Base-by-base conservation (phyloP, 2,888 invertebrate genomes). In the Pachliopta kotzebuea region DNA sequence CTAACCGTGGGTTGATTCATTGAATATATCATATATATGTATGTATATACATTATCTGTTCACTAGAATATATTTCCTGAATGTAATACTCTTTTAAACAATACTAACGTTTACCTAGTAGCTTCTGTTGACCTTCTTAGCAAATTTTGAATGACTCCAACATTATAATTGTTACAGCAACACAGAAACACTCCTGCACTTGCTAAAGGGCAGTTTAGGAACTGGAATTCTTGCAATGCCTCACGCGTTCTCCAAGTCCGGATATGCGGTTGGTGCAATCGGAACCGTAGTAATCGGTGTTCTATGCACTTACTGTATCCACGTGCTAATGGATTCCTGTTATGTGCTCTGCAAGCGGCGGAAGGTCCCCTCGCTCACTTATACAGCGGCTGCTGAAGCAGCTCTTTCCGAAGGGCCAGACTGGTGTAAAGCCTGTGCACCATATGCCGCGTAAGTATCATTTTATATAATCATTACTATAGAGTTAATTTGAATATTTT, bases 161-260 rank as follows among this genome's bases (percentile, higher is more conserved):
- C 18, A n/a, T n/a, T 4, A 2, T 8, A 45, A 14, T n/a, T 45
- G n/a, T 68, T 58, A 60, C 88, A 97, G 97, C 64, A 96, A 96
- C 83, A 86, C 92, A 62, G 96, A 97, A 77, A 96, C 97, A 0
- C 89, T 97, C 67, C 94, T 98, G 71, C 97, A 98, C 80, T 88
- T 98, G 65, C 86, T 98, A 70, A 98, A 98, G 83, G 97, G 97
- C 31, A 97, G 97, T 82, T 92, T 98, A 69, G 98, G 98, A 0
- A 98, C 98, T 0, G 98, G 98, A 8, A 96, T 98, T 73, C 90
- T 98, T 61, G 98, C 98, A 6, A 96, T 98, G 95, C 98, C 98
- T 0, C 93, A 94, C 71, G 98, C 98, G 0, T 96, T 98, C 80
- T 93, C 94, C 72, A 94, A 98, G 80, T 94, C 98, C 0, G 98